A percentile compares a stretch with the other conserved stretches of the same genome.
phyloP scores from a whole-genome alignment of 2,888 invertebrate species.

The Tridacna crocea region DNA sequence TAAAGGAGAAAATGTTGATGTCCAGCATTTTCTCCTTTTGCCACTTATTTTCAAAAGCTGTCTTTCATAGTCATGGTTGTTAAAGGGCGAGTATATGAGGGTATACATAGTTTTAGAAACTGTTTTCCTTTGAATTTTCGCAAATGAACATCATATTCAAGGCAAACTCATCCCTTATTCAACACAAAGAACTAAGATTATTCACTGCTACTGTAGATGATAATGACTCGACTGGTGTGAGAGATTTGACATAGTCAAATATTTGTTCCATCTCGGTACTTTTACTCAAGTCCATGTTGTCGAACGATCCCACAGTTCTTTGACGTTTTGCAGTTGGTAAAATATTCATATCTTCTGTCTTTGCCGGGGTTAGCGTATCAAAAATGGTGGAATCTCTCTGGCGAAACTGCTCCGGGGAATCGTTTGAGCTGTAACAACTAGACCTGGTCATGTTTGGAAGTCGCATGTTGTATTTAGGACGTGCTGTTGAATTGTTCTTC shows the following conservation, averaged over 20 bases:
- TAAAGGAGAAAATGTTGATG: no score
- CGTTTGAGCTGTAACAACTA: conserved; percentile 3
- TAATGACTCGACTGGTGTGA: neutral
- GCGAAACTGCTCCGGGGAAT: conserved; percentile 32
- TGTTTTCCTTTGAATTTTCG: no score
- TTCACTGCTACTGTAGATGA: conserved; percentile 2
- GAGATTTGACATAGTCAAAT: neutral
- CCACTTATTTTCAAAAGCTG: no score
- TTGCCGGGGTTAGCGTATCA: neutral
- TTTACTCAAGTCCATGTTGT: neutral
- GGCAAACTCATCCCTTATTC: no score
- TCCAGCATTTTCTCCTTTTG: no score
- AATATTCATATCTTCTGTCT: neutral
- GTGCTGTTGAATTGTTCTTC: neutral
- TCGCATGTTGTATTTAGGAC: conserved; percentile 19
- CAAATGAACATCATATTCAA: no score
- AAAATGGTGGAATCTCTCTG: neutral
- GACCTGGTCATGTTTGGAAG: conserved; percentile 15
- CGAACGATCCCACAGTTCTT: neutral
- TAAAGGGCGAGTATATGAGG: no score
- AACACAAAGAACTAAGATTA: conserved; percentile 16
- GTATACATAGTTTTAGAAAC: no score
- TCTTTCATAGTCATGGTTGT: no score
- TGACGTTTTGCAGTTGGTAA: neutral
- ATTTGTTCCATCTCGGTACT: conserved; percentile 1